These are phyloP conservation scores for Cydia splendana DNA, from an alignment of 1,140 invertebrate genomes.

Conservation along the genomic window DNA sequence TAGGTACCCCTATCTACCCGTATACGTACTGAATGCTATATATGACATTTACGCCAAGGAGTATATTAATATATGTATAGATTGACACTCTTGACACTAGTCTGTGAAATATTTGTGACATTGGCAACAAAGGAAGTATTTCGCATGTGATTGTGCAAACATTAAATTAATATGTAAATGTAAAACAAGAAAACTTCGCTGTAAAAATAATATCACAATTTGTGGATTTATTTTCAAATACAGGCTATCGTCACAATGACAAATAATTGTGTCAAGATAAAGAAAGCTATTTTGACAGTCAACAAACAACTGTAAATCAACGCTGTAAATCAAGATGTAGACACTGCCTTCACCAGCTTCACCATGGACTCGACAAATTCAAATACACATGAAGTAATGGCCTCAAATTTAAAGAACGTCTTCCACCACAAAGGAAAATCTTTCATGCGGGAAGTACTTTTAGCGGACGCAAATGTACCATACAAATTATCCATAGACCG, in stretches of 20 bases:
- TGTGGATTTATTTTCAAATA: not conserved
- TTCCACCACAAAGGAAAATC: conserved; percentile 34
- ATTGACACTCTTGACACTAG: not conserved
- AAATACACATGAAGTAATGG: not conserved
- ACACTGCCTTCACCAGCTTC: not conserved
- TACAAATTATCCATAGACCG: conserved; percentile 56
- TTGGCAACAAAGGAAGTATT: not conserved
- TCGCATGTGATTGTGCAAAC: not conserved
- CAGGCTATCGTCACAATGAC: not conserved
- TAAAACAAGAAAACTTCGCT: not conserved
- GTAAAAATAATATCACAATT: not conserved
- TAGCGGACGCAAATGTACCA: conserved; percentile 54
- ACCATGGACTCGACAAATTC: not conserved
- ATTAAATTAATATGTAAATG: not conserved
- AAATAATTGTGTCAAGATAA: not conserved
- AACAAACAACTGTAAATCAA: not conserved
- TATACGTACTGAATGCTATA: too few species aligned
- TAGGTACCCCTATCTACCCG: too few species aligned
- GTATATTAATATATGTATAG: too few species aligned
- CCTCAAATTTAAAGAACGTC: not conserved
- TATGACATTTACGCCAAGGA: too few species aligned
- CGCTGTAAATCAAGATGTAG: not conserved
- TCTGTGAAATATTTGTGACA: not conserved
- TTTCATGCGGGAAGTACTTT: conserved; percentile 43
- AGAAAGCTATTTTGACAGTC: not conserved